Conservation (phyloP, 2,888 invertebrate genomes). For the Pyrrhosoma nymphula region DNA sequence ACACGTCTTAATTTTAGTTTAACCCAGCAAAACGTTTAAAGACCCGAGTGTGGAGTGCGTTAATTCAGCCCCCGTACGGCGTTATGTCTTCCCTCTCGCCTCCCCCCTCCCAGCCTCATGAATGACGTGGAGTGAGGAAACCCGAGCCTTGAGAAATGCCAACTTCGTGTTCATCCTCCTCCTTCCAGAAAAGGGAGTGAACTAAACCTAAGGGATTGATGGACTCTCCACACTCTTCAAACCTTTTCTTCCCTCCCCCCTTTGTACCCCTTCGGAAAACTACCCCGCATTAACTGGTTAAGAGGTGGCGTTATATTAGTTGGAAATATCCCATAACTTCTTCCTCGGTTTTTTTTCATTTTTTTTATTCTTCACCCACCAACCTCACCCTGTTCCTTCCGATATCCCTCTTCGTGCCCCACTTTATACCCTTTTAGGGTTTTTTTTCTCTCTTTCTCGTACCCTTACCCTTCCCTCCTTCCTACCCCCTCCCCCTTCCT, state of each 20-base stretch:
- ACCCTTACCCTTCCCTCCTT: background rate
- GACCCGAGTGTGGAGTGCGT: background rate
- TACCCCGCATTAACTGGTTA: constrained; percentile 31
- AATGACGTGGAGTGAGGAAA: background rate
- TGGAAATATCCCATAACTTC: constrained; percentile 35
- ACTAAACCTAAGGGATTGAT: constrained; percentile 33
- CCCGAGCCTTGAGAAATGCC: constrained; percentile 11
- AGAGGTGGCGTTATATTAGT: constrained; percentile 31
- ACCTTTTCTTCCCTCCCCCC: no score
- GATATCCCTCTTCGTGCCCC: constrained; percentile 15
- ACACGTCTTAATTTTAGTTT: no score
- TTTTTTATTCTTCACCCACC: no score
- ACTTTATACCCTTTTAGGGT: background rate
- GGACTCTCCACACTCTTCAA: background rate
- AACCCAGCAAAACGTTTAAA: background rate
- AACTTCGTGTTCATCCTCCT: background rate
- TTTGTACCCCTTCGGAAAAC: background rate
- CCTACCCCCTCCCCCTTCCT: background rate
- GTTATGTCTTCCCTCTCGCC: background rate
- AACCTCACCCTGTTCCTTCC: background rate
- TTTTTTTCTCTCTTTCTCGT: no score
- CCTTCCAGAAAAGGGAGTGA: background rate
- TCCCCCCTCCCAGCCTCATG: background rate
- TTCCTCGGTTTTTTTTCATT: background rate
- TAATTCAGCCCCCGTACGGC: background rate